A percentile compares a stretch with the other conserved stretches of the same genome.
Evolutionary conservation across 2,888 invertebrate species (phyloP).

Genomic region (Aphidius colemani): DNA sequence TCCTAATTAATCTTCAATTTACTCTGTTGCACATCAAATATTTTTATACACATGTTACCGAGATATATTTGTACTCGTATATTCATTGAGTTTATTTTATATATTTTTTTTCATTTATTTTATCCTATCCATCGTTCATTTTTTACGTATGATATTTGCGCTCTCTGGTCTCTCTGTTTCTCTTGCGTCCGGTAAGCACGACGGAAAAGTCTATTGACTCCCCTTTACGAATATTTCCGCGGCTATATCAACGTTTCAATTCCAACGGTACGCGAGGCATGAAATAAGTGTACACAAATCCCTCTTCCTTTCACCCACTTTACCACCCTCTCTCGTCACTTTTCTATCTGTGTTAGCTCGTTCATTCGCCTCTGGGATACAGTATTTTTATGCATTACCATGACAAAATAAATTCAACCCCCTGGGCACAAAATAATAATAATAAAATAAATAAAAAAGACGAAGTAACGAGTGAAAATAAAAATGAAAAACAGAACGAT

Average conservation of each 20-base stretch:
- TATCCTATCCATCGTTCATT: too few species aligned
- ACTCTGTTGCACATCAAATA: too few species aligned
- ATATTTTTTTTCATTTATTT: too few species aligned
- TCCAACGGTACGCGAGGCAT: constrained; percentile 46
- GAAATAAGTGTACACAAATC: constrained; percentile 54
- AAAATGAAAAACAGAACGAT: constrained; percentile 13
- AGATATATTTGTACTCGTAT: too few species aligned
- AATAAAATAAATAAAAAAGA: constrained; percentile 24
- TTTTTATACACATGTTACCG: too few species aligned
- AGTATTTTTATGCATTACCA: constrained; percentile 33
- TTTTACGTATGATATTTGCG: too few species aligned
- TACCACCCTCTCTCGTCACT: constrained; percentile 16
- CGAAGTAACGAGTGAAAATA: constrained; percentile 23
- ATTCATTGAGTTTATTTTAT: too few species aligned
- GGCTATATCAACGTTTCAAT: constrained; percentile 32
- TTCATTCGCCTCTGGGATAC: constrained; percentile 22
- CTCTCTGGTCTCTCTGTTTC: neutral
- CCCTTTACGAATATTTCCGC: constrained; percentile 21
- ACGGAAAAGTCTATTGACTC: constrained; percentile 15
- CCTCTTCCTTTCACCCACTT: constrained; percentile 21
- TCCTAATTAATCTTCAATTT: too few species aligned
- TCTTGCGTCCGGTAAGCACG: constrained; percentile 12
- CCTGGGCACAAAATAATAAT: constrained; percentile 17
- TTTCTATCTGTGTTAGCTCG: neutral
- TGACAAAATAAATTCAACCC: constrained; percentile 28